Conservation (phyloP, 2,888 invertebrate genomes). For the Pegoplata infirma region DNA sequence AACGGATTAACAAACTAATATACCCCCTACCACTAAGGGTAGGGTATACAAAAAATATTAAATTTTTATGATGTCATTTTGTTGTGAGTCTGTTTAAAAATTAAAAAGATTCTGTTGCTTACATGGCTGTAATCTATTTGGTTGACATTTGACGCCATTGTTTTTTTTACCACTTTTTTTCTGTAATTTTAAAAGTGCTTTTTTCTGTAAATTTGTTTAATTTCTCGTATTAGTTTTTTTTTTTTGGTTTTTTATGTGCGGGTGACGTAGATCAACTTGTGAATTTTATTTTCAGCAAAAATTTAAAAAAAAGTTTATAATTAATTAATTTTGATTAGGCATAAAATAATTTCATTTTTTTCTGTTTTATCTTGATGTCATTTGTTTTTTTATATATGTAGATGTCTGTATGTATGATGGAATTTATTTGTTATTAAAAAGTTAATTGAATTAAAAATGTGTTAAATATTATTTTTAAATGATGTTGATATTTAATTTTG, state of each 20-base stretch:
- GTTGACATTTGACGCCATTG: slow-evolving; percentile 49
- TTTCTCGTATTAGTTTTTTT: not conserved
- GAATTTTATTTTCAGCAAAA: too few species aligned
- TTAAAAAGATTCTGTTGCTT: slow-evolving; percentile 29
- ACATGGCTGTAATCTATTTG: slow-evolving; percentile 3
- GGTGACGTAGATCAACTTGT: slow-evolving; percentile 25
- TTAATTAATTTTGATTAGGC: slow-evolving; percentile 44
- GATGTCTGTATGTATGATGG: not conserved
- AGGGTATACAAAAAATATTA: slow-evolving; percentile 8
- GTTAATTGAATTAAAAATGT: slow-evolving; percentile 23
- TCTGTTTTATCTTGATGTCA: not conserved
- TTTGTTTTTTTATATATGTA: not conserved
- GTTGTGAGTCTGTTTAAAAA: slow-evolving; percentile 13
- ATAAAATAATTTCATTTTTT: slow-evolving; percentile 34
- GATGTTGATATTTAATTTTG: not conserved
- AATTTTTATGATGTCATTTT: slow-evolving; percentile 36
- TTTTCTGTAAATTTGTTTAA: not conserved
- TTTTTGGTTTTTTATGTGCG: not conserved
- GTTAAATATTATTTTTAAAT: slow-evolving; percentile 11
- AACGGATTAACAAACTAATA: too few species aligned
- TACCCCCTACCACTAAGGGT: too few species aligned
- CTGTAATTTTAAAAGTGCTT: not conserved
- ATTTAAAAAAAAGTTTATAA: slow-evolving; percentile 6
- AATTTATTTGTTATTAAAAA: slow-evolving; percentile 12
- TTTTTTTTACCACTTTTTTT: slow-evolving; percentile 7